Conservation (phyloP, 2,888 invertebrate genomes). For the Nomada ferruginata region DNA sequence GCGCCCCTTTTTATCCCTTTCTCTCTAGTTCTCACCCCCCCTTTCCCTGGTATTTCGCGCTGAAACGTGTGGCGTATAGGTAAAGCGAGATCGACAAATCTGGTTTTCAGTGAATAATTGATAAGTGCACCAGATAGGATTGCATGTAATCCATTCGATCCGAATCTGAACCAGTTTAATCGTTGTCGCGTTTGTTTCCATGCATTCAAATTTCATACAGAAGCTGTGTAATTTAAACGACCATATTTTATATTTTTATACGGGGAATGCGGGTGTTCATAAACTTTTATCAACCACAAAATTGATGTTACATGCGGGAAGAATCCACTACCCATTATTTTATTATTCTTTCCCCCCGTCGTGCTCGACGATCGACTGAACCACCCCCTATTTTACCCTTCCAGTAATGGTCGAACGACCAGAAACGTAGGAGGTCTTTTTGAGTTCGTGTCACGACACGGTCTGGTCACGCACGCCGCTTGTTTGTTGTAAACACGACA, state of each 20-base stretch:
- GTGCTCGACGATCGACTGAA: constrained; percentile 38
- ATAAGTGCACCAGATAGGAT: background rate
- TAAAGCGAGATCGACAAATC: constrained; percentile 10
- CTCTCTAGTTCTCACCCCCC: background rate
- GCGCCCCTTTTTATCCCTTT: constrained; percentile 69
- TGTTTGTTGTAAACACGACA: constrained; percentile 37
- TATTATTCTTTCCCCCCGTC: constrained; percentile 47
- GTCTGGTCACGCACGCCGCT: constrained; percentile 64
- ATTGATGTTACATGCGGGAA: constrained; percentile 26
- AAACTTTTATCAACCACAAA: background rate
- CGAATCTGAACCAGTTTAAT: background rate
- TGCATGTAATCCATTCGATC: background rate
- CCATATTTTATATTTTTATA: background rate
- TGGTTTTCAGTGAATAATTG: constrained; percentile 23
- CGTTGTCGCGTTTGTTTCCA: background rate
- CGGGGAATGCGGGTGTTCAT: background rate
- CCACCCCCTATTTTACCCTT: constrained; percentile 17
- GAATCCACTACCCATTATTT: constrained; percentile 60
- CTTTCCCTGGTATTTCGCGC: constrained; percentile 17
- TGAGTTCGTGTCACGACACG: constrained; percentile 62
- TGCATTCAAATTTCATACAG: background rate
- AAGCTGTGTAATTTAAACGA: background rate
- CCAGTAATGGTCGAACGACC: constrained; percentile 36
- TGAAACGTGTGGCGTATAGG: constrained; percentile 12
- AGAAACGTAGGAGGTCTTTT: constrained; percentile 56